phyloP scores from a whole-genome alignment of 2,797 vertebrate genomes.

The Paramormyrops hopkinsi region DNA sequence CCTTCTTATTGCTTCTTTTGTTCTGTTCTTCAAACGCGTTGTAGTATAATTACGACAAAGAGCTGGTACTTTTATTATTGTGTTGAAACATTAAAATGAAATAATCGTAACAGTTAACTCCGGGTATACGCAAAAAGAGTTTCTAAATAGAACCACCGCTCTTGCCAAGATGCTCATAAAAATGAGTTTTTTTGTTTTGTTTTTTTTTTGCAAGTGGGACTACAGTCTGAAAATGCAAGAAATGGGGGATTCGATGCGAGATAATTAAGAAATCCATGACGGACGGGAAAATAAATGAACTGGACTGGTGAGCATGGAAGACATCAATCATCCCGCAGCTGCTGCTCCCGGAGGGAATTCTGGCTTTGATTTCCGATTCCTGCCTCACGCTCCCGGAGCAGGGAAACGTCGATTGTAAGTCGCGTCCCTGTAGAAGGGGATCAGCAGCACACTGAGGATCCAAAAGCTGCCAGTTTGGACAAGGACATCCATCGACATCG shows the following conservation, averaged over 20 bases:
- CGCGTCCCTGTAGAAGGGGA: neutral
- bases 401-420: constrained; percentile 10
- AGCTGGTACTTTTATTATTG: neutral
- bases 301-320: neutral
- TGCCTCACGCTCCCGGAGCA: neutral
- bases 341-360: constrained; percentile 12
- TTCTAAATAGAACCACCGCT: neutral
- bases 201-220: neutral
- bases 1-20: neutral
- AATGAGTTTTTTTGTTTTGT: neutral
- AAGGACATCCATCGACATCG: neutral
- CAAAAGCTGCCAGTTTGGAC: constrained; percentile 4
- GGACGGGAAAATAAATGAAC: constrained; percentile 23
- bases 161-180: neutral
- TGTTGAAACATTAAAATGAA: neutral
- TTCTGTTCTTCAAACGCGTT: neutral
- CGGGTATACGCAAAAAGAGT: neutral
- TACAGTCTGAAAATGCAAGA: neutral
- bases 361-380: constrained; percentile 8
- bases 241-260: constrained; percentile 4
- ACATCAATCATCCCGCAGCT: constrained; percentile 18
- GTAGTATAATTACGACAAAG: neutral
- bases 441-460: neutral
- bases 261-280: constrained; percentile 26
- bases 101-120: neutral